A percentile compares a stretch with the other conserved stretches of the same genome.
Conservation (phyloP, 2,113 vertebrate species). For the Solenodon paradoxus region DNA sequence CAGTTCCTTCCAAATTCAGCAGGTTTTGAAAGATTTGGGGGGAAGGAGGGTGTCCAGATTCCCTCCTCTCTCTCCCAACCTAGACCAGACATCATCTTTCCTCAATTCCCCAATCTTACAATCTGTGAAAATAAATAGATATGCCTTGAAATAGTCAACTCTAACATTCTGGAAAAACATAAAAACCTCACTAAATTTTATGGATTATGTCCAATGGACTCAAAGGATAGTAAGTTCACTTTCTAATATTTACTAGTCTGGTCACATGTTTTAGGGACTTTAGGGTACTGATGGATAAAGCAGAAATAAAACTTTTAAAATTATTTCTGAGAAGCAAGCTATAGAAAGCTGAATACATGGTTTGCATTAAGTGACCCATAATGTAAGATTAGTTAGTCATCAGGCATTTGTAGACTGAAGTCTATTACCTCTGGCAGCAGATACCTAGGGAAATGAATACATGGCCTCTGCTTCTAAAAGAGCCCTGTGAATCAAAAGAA, state of each 20-base stretch:
- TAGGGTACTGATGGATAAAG: background rate
- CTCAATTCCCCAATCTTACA: background rate
- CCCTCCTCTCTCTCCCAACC: background rate
- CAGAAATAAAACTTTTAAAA: background rate
- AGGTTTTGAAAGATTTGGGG: background rate
- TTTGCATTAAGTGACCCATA: background rate
- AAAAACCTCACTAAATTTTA: slow-evolving; percentile 1
- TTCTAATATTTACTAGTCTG: slow-evolving; percentile 19
- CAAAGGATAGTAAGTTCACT: background rate
- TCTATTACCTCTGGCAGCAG: background rate
- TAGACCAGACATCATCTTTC: background rate
- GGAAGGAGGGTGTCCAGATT: too few species aligned
- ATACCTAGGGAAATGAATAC: background rate
- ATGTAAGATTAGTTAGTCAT: background rate
- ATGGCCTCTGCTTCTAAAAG: background rate
- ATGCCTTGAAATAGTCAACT: background rate
- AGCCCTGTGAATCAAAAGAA: background rate
- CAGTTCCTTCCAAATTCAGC: background rate
- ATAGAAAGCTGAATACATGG: background rate
- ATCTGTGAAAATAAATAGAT: background rate
- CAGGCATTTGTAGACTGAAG: background rate
- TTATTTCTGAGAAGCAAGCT: background rate
- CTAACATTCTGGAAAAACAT: background rate
- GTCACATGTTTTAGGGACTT: background rate
- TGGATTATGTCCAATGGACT: background rate